Conservation (phyloP, 64 coral and sea anemone genomes). For the Hydrozoanthus tunicans region DNA sequence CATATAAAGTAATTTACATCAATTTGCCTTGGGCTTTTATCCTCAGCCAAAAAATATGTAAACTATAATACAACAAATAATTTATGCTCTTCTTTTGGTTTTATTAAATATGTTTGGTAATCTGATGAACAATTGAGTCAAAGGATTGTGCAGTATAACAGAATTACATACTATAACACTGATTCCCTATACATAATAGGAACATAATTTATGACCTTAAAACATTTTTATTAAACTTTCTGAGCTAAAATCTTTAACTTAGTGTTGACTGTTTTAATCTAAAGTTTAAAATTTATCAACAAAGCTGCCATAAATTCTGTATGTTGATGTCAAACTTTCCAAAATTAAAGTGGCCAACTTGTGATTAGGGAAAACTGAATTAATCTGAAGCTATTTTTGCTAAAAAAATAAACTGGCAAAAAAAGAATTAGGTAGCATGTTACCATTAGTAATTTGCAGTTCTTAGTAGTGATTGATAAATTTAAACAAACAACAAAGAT, state of each 20-base stretch:
- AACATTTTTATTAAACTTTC: not conserved
- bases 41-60: no score
- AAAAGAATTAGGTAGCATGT: not conserved
- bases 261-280: not conserved
- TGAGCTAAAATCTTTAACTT: not conserved
- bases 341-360: not conserved
- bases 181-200: not conserved
- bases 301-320: not conserved
- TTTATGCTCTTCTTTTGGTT: no score
- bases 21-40: no score
- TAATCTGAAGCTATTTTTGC: not conserved
- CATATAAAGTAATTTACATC: no score
- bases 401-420: not conserved
- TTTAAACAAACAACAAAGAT: not conserved
- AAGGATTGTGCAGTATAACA: no score
- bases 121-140: no score
- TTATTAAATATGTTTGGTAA: no score
- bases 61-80: no score
- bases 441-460: no score
- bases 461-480: no score
- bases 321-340: not conserved
- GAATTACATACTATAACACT: not conserved
- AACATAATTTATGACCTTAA: not conserved
- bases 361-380: no score
- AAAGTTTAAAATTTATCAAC: not conserved